Base-by-base conservation (phyloP, 2,888 invertebrate species). In the Abrostola triplasia region DNA sequence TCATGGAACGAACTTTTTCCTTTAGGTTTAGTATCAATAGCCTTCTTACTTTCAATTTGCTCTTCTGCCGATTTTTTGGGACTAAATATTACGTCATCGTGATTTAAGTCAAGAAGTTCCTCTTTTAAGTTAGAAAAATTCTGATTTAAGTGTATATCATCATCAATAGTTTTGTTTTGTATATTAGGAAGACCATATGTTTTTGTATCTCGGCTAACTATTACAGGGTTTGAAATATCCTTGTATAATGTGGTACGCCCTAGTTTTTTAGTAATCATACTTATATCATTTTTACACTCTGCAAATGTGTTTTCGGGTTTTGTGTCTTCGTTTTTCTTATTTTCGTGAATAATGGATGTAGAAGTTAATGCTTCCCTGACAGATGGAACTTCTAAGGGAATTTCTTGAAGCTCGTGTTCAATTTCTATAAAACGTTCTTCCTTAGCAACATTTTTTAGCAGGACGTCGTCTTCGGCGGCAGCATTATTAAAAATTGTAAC, bases 401-500 rank as follows among this genome's bases (percentile, higher is more conserved):
- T 51, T 52, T 59, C 12, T 50, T 47, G 13, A 42, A 42, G 24
- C 36, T 59, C 44, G 35, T 56, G 11, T 36, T 67, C 36, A 13
- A 59, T 42, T 44, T 58, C 5, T n/a, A 4, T 54, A 7, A 11
- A 41, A 36, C 13, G 5, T 44, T 53, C 51, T 7, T 53, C 13
- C 50, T 41, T 40, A 11, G 24, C 11, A 44, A 38, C 11, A 37
- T 7, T 10, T 36, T 69, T 36, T 48, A 55, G 57, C 1, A 13
- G 7, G 24, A 10, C 10, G 10, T 55, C 13, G 10, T 41, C n/a
- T 36, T 40, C 47, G 10, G 13, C 5, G 13, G 51, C 44, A 57
- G 68, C 56, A 37, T 51, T 53, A 52, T 40, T 58, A 12, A 52
- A 36, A 37, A 79, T 54, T 44, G 59, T 55, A 6, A 62, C 60